Conservation (phyloP, 30 jellyfish, hydroid and myxozoan species). For the Chrysaora quinquecirrha region DNA sequence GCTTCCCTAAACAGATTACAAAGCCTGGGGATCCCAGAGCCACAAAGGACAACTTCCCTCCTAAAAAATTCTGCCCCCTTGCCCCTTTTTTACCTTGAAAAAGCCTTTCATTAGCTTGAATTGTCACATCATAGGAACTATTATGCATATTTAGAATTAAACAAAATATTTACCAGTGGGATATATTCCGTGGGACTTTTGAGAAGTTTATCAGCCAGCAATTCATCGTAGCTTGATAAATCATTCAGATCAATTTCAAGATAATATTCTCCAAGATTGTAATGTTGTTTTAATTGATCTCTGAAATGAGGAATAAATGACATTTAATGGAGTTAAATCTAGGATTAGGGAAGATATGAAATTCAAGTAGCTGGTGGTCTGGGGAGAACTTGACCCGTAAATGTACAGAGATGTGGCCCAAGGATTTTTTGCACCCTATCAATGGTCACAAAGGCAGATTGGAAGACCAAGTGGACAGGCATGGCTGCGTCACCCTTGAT, state of each 20-base stretch:
- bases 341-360: not conserved
- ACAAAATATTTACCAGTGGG: conserved; percentile 74
- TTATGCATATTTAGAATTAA: not conserved
- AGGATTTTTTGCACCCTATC: too few relatives aligned
- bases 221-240: conserved; percentile 92
- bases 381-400: too few relatives aligned
- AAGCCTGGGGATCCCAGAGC: too few relatives aligned
- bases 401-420: too few relatives aligned
- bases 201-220: conserved; percentile 88
- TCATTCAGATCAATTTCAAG: conserved; percentile 93
- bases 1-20: too few relatives aligned
- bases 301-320: conserved; percentile 55
- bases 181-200: conserved; percentile 90
- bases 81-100: not conserved
- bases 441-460: too few relatives aligned
- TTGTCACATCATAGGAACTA: not conserved
- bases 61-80: not conserved
- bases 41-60: too few relatives aligned
- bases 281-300: conserved; percentile 95
- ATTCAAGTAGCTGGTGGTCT: not conserved
- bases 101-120: too few relatives aligned
- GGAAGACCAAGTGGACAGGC: too few relatives aligned
- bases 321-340: too few relatives aligned
- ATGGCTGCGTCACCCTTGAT: too few relatives aligned
- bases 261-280: conserved; percentile 82